A percentile compares a stretch with the other conserved stretches of the same genome.
phyloP scores from a whole-genome alignment of 2,113 vertebrate genomes.

The Lophotis ruficrista region DNA sequence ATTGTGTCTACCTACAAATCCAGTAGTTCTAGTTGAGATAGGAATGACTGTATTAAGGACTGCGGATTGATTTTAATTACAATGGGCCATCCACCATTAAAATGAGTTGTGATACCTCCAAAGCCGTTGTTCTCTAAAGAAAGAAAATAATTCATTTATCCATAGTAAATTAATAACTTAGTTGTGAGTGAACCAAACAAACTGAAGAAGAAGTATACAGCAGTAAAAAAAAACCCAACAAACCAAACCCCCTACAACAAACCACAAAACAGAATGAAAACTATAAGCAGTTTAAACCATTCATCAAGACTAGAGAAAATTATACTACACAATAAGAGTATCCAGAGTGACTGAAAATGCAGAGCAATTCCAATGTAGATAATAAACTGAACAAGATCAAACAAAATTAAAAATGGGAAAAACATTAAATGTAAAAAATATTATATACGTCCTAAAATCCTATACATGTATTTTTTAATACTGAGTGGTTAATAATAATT shows the following conservation, averaged over 20 bases:
- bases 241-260: not conserved
- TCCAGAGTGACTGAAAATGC: not conserved
- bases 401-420: not conserved
- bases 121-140: constrained; percentile 28
- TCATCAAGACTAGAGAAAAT: constrained; percentile 55
- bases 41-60: constrained; percentile 19
- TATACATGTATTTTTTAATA: not conserved
- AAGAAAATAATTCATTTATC: constrained; percentile 51
- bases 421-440: not conserved
- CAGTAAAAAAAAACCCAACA: not conserved
- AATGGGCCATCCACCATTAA: constrained; percentile 47
- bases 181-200: not conserved
- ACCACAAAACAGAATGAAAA: constrained; percentile 41
- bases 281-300: constrained; percentile 19
- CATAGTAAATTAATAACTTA: constrained; percentile 54
- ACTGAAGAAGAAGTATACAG: not conserved
- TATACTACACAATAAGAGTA: constrained; percentile 41
- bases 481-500: not conserved
- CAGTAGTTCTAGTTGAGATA: constrained; percentile 16
- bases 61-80: constrained; percentile 70
- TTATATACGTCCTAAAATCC: not conserved
- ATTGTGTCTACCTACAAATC: not conserved
- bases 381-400: not conserved
- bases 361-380: constrained; percentile 15
- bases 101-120: constrained; percentile 62